Evolutionary conservation across 2,888 invertebrate genomes (phyloP), one percentile per base, ranked within the genome.

Genomic region (Bombylius major): DNA sequence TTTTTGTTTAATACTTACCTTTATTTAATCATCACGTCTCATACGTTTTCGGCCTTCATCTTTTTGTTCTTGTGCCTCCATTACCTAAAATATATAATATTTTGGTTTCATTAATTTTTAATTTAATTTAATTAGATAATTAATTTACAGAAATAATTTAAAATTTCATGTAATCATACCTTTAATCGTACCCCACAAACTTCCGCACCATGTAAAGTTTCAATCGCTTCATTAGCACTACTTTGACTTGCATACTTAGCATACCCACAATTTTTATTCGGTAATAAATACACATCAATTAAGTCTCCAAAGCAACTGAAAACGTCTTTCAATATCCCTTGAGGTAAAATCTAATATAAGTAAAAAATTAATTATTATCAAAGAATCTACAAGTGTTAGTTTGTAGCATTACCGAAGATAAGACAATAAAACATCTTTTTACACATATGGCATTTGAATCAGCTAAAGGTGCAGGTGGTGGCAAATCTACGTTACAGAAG

Each of bases 291-390:
- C 4, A 93, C 89, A 71, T 92, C 93, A 57, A 94, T 91, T 11
- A 95, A 78, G 69, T 87, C 83, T 7, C 93, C 94, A 75, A 95
- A 95, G 65, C 94, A 82, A 65, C 89, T 89, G 71, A 95, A 95
- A 31, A 90, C 82, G 71, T 95, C 93, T 65, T 87, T 84, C 66
- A 96, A 77, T 33, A 89, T 84, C 58, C 85, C 81, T 62, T 89
- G 85, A 13, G 93, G 89, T 49, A 91, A 79, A 55, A 77, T 76
- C 65, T 82, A 76, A 61, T 23, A 23, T 23, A 23, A 23, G 23
- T 23, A 23, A 23, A 77, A 75, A 61, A 23, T 23, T 59, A 79
- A 69, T 61, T 70, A 72, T 39, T 56, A 6, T 59, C 53, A 31
- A 50, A 23, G 3, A 23, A 23, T 23, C 2, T 23, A 23, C 23